These are phyloP conservation scores for Rhadina sibilatrix DNA, from an alignment of 2,113 vertebrate species.

Conservation along the genomic window DNA sequence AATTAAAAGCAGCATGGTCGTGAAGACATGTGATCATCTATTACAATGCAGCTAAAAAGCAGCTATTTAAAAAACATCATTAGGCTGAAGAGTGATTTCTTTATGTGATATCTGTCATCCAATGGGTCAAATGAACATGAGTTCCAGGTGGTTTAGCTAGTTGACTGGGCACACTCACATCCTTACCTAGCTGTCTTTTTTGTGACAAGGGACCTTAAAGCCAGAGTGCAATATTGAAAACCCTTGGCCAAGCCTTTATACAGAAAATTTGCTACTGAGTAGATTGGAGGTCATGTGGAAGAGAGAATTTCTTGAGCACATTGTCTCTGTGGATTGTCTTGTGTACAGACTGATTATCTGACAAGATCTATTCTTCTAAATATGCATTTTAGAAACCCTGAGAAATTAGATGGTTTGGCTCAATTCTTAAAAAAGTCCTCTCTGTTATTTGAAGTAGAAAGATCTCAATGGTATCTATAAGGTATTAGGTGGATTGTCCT, in stretches of 20 bases:
- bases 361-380: not conserved
- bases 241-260: not conserved
- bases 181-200: not conserved
- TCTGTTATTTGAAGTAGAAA: not conserved
- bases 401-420: not conserved
- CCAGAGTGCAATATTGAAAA: not conserved
- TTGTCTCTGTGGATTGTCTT: not conserved
- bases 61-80: not conserved
- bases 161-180: not conserved
- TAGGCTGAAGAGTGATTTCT: not conserved
- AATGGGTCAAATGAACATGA: not conserved
- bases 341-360: not conserved
- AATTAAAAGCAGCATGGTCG: not conserved
- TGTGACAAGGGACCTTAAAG: not conserved
- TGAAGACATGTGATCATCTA: conserved; percentile 16
- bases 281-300: not conserved
- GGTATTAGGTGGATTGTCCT: not conserved
- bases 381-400: not conserved
- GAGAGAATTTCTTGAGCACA: not conserved
- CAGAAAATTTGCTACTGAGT: not conserved
- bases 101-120: not conserved
- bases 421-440: not conserved
- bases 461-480: not conserved
- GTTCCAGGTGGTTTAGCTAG: not conserved
- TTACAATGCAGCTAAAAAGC: conserved; percentile 26